Percentiles rank a stretch among this genome's conserved stretches.
Conservation (phyloP, 2,113 vertebrate genomes). For the Cricetomys ansorgei region DNA sequence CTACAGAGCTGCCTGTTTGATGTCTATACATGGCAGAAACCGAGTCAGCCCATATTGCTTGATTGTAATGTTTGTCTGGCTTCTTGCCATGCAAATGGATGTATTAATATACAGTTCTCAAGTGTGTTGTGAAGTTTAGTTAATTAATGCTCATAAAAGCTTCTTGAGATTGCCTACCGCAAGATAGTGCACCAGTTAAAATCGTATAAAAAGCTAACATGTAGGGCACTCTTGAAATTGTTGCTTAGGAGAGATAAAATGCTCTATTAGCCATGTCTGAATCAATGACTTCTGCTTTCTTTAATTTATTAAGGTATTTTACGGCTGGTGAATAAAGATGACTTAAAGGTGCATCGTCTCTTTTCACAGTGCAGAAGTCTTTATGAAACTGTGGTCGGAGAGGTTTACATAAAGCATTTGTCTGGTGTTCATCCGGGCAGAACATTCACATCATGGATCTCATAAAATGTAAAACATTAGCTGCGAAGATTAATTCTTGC, state of each 20-base stretch:
- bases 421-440: conserved; percentile 57
- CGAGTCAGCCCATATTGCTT: conserved; percentile 53
- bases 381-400: conserved; percentile 60
- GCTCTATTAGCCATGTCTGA: conserved; percentile 38
- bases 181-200: conserved; percentile 72
- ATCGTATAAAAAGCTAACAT: conserved; percentile 71
- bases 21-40: conserved; percentile 34
- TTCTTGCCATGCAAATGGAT: conserved; percentile 72
- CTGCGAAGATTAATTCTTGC: conserved; percentile 46
- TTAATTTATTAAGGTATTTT: conserved; percentile 69
- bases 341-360: conserved; percentile 55
- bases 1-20: conserved; percentile 17
- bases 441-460: conserved; percentile 56
- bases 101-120: conserved; percentile 75
- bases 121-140: conserved; percentile 77
- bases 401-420: conserved; percentile 65
- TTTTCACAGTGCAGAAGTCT: conserved; percentile 54
- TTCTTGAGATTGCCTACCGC: conserved; percentile 75
- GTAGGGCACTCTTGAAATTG: conserved; percentile 67
- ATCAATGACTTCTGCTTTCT: conserved; percentile 63
- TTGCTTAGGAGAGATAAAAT: conserved; percentile 67
- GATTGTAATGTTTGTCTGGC: conserved; percentile 74
- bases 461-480: conserved; percentile 53
- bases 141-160: conserved; percentile 82
- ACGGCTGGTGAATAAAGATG: conserved; percentile 61